Base-by-base conservation (phyloP, 2,888 invertebrate species). In the Gastrophysa polygoni region DNA sequence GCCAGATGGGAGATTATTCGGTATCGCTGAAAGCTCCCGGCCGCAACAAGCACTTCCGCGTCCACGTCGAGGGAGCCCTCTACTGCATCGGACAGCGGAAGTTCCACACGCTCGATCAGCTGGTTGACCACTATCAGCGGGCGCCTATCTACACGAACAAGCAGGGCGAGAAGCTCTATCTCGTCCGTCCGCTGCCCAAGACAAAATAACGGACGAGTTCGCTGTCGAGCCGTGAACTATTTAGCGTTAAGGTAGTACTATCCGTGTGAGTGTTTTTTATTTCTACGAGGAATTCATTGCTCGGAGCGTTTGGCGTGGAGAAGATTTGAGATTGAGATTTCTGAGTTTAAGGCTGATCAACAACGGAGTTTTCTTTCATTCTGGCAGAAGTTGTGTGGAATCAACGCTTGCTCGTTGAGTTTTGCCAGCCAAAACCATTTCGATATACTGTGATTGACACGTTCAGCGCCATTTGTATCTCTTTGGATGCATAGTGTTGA, bases 101-200 rank as follows among this genome's bases (percentile, higher is more conserved):
- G 84, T 99, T 99, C 85, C 91, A 93, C 77, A 91, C 94, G 61
- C 86, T 99, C 77, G 97, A 98, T 81, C 96, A 96, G 82, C 88
- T 99, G 73, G 97, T 99, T 75, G 93, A 95, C 80, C 98, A 99
- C 85, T 99, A 99, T 87, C 97, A 96, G 86, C 91, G 95, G 80
- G 96, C 98, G 75, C 98, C 99, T 74, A 99, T 99, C 81, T 99
- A 97, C 85, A 97, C 96, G 78, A 96, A 95, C 85, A 95, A 95
- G 82, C 93, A 95, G 82, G 96, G 96, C 74, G 98, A 99, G 84
- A 98, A 97, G 84, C 87, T 99, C 63, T 99, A 95, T 85, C 89
- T 99, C 74, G 94, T 98, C 78, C 91, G 96, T 77, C 91, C 98
- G 70, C 88, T 99, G 80, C 95, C 95, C 55, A 89, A 90, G 80